A percentile compares a stretch with the other conserved stretches of the same genome.
These are phyloP conservation scores for Aurelia coerulea DNA, from an alignment of 30 jellyfish, hydroid and myxozoan genomes.

Conservation along the genomic window DNA sequence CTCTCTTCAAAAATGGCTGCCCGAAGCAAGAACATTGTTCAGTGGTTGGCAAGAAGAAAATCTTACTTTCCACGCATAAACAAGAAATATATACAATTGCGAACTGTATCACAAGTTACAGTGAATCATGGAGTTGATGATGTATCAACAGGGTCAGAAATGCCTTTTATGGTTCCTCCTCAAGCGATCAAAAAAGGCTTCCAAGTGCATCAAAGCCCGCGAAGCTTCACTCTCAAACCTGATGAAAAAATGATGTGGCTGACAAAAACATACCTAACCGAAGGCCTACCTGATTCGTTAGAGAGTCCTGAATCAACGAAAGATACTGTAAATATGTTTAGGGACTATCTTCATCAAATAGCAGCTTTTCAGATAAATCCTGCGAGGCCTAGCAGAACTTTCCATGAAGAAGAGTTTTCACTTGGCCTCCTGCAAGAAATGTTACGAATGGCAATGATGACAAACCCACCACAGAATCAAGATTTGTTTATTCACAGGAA, in stretches of 20 bases:
- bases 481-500: slow-evolving; percentile 41
- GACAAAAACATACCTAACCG: slow-evolving; percentile 79
- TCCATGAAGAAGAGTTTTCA: slow-evolving; percentile 69
- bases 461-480: slow-evolving; percentile 25
- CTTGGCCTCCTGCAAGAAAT: slow-evolving; percentile 68
- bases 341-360: slow-evolving; percentile 55
- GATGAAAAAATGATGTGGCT: slow-evolving; percentile 79
- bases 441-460: slow-evolving; percentile 61
- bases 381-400: slow-evolving; percentile 41
- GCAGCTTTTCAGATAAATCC: slow-evolving; percentile 56
- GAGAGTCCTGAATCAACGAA: neutral
- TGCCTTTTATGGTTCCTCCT: slow-evolving; percentile 66
- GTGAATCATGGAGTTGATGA: slow-evolving; percentile 13
- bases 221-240: slow-evolving; percentile 46
- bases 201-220: slow-evolving; percentile 53
- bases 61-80: neutral
- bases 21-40: neutral
- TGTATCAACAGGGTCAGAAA: slow-evolving; percentile 41
- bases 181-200: slow-evolving; percentile 51
- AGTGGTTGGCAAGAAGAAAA: neutral
- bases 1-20: slow-evolving; percentile 31
- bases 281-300: slow-evolving; percentile 71
- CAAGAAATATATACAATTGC: neutral
- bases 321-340: slow-evolving; percentile 26
- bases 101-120: slow-evolving; percentile 11